Percentiles rank a stretch among this genome's conserved stretches.
Evolutionary conservation across 2,797 vertebrate species (phyloP).

Genomic region (Schizopygopsis pylzovi): DNA sequence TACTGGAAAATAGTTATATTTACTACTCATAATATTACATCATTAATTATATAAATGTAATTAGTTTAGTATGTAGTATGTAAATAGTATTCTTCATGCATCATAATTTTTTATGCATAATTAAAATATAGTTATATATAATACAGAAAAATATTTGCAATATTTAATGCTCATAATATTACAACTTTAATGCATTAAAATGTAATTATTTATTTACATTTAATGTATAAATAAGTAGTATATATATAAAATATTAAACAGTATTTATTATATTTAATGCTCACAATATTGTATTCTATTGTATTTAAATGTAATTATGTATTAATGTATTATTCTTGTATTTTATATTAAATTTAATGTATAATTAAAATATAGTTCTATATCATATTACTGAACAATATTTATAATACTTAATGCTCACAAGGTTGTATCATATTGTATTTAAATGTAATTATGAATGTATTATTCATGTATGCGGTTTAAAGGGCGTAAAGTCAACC

Average conservation of each 20-base stretch:
- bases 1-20: background rate
- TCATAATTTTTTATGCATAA: background rate
- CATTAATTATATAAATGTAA: background rate
- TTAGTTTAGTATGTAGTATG: background rate
- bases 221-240: background rate
- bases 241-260: background rate
- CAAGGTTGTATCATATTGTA: background rate
- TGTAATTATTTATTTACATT: background rate
- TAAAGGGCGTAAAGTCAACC: conserved; percentile 4
- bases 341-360: background rate
- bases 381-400: background rate
- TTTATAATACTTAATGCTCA: background rate
- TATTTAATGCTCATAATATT: background rate
- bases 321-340: background rate
- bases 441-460: background rate
- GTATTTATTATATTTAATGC: background rate
- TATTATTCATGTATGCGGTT: background rate
- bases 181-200: background rate
- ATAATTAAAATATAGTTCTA: background rate
- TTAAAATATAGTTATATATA: background rate
- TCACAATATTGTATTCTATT: background rate
- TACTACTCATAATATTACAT: background rate
- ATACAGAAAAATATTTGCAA: background rate
- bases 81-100: background rate
- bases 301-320: background rate